Conservation (phyloP, 2,888 invertebrate species). For the Lymantria dispar region DNA sequence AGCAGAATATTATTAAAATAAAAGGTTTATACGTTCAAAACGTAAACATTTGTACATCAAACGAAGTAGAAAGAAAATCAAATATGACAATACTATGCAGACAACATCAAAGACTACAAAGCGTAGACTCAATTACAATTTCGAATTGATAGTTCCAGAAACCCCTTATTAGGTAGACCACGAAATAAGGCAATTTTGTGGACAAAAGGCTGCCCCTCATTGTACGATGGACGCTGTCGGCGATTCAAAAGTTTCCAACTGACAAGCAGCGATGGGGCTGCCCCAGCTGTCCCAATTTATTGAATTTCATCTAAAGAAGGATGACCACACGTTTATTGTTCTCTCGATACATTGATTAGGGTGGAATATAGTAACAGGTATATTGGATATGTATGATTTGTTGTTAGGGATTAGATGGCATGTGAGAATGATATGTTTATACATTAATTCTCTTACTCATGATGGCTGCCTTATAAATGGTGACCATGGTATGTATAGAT, state of each 20-base stretch:
- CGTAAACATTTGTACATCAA: constrained; percentile 39
- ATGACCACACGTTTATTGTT: constrained; percentile 76
- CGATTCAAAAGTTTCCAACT: constrained; percentile 75
- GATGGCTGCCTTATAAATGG: no score
- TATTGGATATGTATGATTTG: constrained; percentile 41
- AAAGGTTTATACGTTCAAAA: constrained; percentile 37
- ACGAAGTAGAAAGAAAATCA: constrained; percentile 49
- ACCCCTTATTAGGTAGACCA: constrained; percentile 71
- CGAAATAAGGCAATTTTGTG: constrained; percentile 76
- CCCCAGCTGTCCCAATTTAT: constrained; percentile 68
- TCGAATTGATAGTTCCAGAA: constrained; percentile 69
- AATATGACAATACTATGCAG: constrained; percentile 53
- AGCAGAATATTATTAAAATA: constrained; percentile 11
- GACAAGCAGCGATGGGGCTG: constrained; percentile 49
- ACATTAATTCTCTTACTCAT: no score
- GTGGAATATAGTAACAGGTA: constrained; percentile 56
- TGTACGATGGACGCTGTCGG: constrained; percentile 56
- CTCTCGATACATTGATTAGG: constrained; percentile 63
- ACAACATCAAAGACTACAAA: constrained; percentile 72
- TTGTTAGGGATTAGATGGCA: constrained; percentile 15
- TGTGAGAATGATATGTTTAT: no score
- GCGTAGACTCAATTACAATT: constrained; percentile 66
- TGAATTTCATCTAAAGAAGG: constrained; percentile 65
- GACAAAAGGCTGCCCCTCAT: constrained; percentile 71
- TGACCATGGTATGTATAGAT: no score